phyloP scores from a whole-genome alignment of 2,113 vertebrate species.

The Phrynosoma platyrhinos region DNA sequence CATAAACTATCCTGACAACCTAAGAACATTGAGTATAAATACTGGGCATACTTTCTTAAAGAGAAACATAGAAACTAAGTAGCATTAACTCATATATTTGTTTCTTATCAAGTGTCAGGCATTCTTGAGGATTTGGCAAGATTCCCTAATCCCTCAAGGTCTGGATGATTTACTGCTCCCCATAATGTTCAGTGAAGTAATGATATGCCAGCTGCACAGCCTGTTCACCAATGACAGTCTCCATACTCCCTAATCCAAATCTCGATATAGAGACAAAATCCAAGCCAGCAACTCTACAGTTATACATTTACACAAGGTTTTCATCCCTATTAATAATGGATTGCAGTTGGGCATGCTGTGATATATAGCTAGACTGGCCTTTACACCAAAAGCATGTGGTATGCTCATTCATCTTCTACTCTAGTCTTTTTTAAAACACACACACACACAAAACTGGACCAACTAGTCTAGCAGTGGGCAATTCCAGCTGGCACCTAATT shows the following conservation, averaged over 20 bases:
- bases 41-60: slow-evolving; percentile 23
- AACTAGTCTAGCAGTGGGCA: too few species aligned
- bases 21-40: slow-evolving; percentile 34
- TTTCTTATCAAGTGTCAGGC: slow-evolving; percentile 65
- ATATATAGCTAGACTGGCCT: slow-evolving; percentile 6
- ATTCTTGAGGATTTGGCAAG: slow-evolving; percentile 70
- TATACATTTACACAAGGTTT: neutral
- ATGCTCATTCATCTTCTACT: neutral
- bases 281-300: neutral
- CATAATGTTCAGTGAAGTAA: neutral
- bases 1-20: slow-evolving; percentile 20
- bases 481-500: too few species aligned
- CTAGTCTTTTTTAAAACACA: neutral
- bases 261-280: neutral
- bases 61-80: neutral
- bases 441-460: neutral
- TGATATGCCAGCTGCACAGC: slow-evolving; percentile 33
- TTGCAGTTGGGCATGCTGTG: neutral
- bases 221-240: slow-evolving; percentile 31
- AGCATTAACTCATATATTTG: slow-evolving; percentile 57
- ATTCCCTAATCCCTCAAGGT: slow-evolving; percentile 58
- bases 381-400: neutral
- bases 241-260: neutral
- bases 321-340: neutral
- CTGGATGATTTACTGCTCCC: slow-evolving; percentile 57